Percentiles rank a stretch among this genome's conserved stretches.
These are phyloP conservation scores for Stylophora pistillata DNA, from an alignment of 64 coral and sea anemone species.

Conservation along the genomic window DNA sequence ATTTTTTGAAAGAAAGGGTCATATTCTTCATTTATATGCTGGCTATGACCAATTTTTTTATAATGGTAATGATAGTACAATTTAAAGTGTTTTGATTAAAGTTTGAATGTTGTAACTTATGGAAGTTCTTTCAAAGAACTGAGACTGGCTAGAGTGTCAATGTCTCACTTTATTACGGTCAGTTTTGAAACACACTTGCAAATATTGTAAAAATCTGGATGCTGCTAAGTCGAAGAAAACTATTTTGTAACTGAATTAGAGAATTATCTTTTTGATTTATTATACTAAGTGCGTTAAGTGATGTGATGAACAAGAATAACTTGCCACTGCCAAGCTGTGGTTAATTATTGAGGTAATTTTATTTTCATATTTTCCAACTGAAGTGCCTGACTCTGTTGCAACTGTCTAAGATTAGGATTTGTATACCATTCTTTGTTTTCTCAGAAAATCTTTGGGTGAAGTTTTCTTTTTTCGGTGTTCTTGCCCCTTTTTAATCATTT, in stretches of 20 bases:
- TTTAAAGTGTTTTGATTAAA: neutral
- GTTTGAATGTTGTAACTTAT: slow-evolving; percentile 15
- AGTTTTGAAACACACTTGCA: neutral
- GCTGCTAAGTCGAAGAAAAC: too few species aligned
- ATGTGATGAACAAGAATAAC: neutral
- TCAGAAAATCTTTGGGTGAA: too few species aligned
- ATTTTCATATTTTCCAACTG: neutral
- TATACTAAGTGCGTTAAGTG: too few species aligned
- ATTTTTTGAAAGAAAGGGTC: neutral
- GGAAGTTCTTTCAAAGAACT: neutral
- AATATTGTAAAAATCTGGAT: neutral
- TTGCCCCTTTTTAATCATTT: too few species aligned
- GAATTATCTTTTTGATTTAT: too few species aligned
- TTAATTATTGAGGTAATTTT: neutral
- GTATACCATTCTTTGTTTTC: too few species aligned
- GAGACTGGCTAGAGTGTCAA: neutral
- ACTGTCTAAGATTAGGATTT: too few species aligned
- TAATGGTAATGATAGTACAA: neutral
- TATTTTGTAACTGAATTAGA: too few species aligned
- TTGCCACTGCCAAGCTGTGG: neutral
- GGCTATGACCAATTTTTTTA: slow-evolving; percentile 5
- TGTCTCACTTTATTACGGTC: neutral
- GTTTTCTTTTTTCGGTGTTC: too few species aligned
- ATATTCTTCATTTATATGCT: neutral
- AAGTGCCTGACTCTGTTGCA: too few species aligned